A percentile compares a stretch with the other conserved stretches of the same genome.
Conservation (phyloP, 1,140 invertebrate genomes). For the Sogatella furcifera region DNA sequence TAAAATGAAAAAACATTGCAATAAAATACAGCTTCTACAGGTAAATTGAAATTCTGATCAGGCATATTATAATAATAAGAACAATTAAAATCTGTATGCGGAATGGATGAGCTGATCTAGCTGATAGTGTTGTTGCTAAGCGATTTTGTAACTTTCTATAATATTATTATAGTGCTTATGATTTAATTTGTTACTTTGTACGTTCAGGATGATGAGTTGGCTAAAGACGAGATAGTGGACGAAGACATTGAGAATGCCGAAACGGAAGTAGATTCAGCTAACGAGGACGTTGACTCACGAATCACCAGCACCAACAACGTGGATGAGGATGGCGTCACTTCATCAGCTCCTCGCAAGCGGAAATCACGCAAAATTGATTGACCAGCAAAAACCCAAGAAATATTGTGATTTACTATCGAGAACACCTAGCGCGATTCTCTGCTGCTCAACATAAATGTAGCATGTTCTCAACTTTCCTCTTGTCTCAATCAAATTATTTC, state of each 20-base stretch:
- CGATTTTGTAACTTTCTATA: conserved; percentile 25
- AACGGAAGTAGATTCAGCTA: conserved; percentile 26
- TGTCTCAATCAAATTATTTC: neutral
- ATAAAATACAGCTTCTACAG: no score
- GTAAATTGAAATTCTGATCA: no score
- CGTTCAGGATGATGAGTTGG: conserved; percentile 35
- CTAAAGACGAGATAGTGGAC: conserved; percentile 39
- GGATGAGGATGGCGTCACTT: conserved; percentile 11
- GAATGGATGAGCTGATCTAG: no score
- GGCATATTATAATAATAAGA: no score
- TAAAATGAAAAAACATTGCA: no score
- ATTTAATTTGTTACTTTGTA: conserved; percentile 29
- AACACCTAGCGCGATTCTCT: no score
- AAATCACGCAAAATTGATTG: conserved; percentile 51
- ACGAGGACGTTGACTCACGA: neutral
- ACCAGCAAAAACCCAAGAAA: neutral
- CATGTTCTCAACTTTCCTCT: neutral
- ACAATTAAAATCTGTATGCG: no score
- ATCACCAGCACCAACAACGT: neutral
- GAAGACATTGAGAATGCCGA: conserved; percentile 27
- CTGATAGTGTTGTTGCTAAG: no score
- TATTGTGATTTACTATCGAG: no score
- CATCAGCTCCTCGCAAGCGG: conserved; percentile 39
- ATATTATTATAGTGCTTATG: no score
- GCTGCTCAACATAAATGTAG: no score